Percentiles rank a stretch among this genome's conserved stretches.
These are phyloP conservation scores for Anastatus disparis DNA, from an alignment of 1,140 invertebrate genomes.

Conservation along the genomic window DNA sequence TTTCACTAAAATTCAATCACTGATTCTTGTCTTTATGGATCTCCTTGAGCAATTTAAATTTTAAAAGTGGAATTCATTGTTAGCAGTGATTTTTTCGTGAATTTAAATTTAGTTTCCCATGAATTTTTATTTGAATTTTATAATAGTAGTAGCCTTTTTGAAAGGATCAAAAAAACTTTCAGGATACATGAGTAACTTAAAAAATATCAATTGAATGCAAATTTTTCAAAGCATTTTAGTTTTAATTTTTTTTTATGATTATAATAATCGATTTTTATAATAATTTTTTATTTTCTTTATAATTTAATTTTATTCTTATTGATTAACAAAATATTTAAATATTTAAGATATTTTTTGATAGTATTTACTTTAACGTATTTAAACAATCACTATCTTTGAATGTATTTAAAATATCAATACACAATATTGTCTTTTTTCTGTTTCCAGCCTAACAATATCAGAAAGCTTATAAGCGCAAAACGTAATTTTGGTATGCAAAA, in stretches of 20 bases:
- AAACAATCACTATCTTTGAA: background rate
- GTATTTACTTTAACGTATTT: background rate
- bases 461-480: background rate
- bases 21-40: no score
- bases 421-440: background rate
- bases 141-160: no score
- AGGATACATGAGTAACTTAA: slow-evolving; percentile 7
- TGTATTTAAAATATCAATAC: no score
- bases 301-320: background rate
- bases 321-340: background rate
- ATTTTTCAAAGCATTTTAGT: no score
- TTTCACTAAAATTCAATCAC: no score
- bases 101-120: slow-evolving; percentile 24
- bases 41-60: no score
- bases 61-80: no score
- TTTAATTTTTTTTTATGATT: background rate
- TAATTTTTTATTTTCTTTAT: background rate
- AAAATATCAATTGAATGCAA: no score
- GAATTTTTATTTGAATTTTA: slow-evolving; percentile 7
- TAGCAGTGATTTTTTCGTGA: background rate
- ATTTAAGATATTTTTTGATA: background rate
- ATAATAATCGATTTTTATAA: background rate
- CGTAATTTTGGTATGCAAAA: background rate
- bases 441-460: background rate
- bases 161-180: background rate